Base-by-base conservation (phyloP, 2,888 invertebrate species). In the Eulithis prunata region DNA sequence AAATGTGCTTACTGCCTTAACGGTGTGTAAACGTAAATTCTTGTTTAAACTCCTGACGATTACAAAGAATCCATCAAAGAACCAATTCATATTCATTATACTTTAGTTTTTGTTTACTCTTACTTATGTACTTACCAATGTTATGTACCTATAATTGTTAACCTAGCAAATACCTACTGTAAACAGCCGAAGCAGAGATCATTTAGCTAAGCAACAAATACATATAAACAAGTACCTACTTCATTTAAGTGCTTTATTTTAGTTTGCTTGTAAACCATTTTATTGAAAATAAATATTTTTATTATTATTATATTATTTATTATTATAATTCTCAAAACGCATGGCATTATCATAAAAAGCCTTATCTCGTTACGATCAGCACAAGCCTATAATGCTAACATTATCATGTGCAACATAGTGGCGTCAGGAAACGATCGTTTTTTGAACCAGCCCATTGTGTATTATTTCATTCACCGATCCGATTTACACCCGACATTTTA, bases 321-420 rank as follows among this genome's bases (percentile, higher is more conserved):
- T n/a, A n/a, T n/a, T n/a, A 71, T 69, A 69, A 61, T 66, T 46
- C 51, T 59, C 47, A 60, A 66, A 65, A 69, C 72, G 70, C 69
- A 66, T 21, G 55, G 69, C 43, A 71, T 74, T 67, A 71, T 58
- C 65, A 70, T 72, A 63, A 67, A 64, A 57, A 53, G 32, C 47
- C 68, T 32, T 72, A 75, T 71, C 71, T 66, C 45, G 63, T 64
- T 60, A 49, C 56, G 66, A 72, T 72, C 72, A 59, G 64, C 63
- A 53, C 70, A 68, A 70, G 64, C 66, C 72, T 68, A 62, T 70
- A 68, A 62, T 66, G 59, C 66, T 70, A 66, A 73, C 81, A 83
- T 85, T 83, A 82, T 71, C 79, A 84, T 83, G 83, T 79, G 75
- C 82, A 69, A 71, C 69, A 83, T 83, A 82, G 80, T 83, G 71